These are phyloP conservation scores for Alectoris magna DNA, from an alignment of 2,797 vertebrate species.

Conservation along the genomic window DNA sequence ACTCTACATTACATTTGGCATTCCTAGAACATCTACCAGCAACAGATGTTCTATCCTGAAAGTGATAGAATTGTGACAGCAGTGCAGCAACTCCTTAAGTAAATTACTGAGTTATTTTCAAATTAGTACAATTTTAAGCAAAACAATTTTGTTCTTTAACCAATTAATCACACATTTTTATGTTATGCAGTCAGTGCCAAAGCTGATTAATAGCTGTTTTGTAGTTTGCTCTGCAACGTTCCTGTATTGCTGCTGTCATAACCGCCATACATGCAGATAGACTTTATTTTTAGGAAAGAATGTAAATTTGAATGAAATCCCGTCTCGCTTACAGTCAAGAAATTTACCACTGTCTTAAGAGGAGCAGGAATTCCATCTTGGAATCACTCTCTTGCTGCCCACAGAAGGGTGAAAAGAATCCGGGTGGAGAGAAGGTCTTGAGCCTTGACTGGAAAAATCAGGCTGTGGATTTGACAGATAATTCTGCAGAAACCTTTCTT, in stretches of 20 bases:
- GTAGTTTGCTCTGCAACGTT: background rate
- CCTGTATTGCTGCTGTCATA: background rate
- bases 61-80: conserved; percentile 26
- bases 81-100: background rate
- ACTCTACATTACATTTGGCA: conserved; percentile 17
- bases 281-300: background rate
- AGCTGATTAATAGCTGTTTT: background rate
- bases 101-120: conserved; percentile 2
- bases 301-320: background rate
- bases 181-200: background rate
- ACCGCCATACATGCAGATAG: background rate
- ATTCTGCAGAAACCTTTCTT: background rate
- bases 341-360: background rate
- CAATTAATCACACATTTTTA: background rate
- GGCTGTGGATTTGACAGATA: background rate
- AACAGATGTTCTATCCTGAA: conserved; percentile 54
- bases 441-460: background rate
- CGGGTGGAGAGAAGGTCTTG: background rate
- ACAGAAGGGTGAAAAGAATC: background rate
- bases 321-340: accelerated
- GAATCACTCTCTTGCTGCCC: background rate
- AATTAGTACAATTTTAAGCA: background rate
- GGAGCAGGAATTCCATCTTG: background rate
- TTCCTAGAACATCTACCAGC: conserved; percentile 35
- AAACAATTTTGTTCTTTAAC: background rate